Evolutionary conservation across 2,113 vertebrate genomes (phyloP).

Genomic region (Microtus richardsoni): DNA sequence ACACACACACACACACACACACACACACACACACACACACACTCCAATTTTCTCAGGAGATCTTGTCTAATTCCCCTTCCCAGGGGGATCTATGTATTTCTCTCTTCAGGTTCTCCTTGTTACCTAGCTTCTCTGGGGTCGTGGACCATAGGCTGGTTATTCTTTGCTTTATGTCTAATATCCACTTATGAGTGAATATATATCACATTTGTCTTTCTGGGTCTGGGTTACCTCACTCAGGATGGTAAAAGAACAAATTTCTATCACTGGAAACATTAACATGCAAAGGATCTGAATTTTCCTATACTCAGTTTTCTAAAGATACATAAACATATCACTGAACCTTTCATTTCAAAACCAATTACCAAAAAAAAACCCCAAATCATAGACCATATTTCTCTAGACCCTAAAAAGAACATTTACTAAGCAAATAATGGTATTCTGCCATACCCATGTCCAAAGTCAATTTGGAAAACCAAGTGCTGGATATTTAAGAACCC

Average conservation of each 20-base stretch:
- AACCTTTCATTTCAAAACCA: conserved; percentile 41
- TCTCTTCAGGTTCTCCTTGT: too few species aligned
- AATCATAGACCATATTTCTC: not conserved
- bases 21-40: too few species aligned
- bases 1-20: too few species aligned
- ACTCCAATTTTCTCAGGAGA: too few species aligned
- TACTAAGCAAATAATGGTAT: not conserved
- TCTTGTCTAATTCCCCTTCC: too few species aligned
- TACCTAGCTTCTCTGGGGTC: too few species aligned
- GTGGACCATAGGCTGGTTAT: too few species aligned
- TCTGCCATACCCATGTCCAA: not conserved
- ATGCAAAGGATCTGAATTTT: conserved; percentile 15
- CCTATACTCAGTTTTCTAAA: conserved; percentile 7
- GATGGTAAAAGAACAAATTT: not conserved
- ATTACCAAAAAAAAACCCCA: not conserved
- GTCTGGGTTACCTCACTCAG: too few species aligned
- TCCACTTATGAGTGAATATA: too few species aligned
- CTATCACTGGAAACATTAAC: not conserved
- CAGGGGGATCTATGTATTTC: too few species aligned
- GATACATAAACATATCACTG: not conserved
- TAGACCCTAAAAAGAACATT: not conserved
- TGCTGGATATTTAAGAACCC: not conserved
- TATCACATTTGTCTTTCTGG: too few species aligned
- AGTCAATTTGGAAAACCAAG: not conserved
- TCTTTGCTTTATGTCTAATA: too few species aligned